Evolutionary conservation across 2,888 invertebrate genomes (phyloP).

Genomic region (Tetragonula carbonaria): DNA sequence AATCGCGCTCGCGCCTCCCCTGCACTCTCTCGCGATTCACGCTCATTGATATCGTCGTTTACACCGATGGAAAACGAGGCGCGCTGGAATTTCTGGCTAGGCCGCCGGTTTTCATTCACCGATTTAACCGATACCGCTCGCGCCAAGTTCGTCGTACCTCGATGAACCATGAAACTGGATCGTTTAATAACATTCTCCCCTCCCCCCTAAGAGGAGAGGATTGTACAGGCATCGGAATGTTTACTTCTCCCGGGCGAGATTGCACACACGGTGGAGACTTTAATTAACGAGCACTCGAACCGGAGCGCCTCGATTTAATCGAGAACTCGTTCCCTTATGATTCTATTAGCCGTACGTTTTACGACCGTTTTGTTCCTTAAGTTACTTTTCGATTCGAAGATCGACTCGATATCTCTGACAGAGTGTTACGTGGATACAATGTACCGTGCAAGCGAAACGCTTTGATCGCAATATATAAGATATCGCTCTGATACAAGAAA

Average conservation of each 20-base stretch:
- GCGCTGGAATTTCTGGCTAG: slow-evolving; percentile 19
- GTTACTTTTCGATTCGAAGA: background rate
- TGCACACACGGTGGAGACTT: background rate
- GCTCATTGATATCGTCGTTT: slow-evolving; percentile 62
- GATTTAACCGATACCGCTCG: slow-evolving; percentile 20
- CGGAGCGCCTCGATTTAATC: background rate
- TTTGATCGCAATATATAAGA: too few relatives aligned
- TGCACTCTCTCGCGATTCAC: slow-evolving; percentile 27
- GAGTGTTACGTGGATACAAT: background rate
- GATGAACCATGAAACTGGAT: slow-evolving; percentile 14
- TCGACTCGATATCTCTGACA: background rate
- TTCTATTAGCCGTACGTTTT: slow-evolving; percentile 2
- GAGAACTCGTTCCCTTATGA: slow-evolving; percentile 19
- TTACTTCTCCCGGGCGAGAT: background rate
- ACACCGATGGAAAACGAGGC: slow-evolving; percentile 37
- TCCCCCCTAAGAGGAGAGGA: background rate
- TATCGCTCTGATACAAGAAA: too few relatives aligned
- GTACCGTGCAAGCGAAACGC: background rate
- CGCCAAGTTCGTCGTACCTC: slow-evolving; percentile 14
- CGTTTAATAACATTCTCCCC: slow-evolving; percentile 14
- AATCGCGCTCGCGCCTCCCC: slow-evolving; percentile 56
- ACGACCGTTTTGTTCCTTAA: background rate
- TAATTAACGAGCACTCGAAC: slow-evolving; percentile 15
- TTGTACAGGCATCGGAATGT: background rate
- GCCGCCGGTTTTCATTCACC: slow-evolving; percentile 26